Evolutionary conservation across 2,113 vertebrate genomes (phyloP).

Genomic region (Ceuthmochares aereus): DNA sequence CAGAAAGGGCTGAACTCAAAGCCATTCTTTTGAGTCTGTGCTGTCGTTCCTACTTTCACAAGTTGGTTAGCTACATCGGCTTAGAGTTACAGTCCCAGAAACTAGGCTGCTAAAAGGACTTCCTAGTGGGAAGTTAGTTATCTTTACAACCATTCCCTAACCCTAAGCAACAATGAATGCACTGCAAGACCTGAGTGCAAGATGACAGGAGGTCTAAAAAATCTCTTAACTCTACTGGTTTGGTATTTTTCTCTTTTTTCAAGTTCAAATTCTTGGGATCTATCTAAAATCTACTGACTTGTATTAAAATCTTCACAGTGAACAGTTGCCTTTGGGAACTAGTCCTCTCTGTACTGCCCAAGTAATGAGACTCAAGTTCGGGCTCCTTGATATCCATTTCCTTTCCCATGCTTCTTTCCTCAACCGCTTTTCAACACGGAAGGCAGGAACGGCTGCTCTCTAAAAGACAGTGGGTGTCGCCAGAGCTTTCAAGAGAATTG

Average conservation of each 20-base stretch:
- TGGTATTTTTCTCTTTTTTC: neutral
- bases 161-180: neutral
- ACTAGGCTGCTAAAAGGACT: neutral
- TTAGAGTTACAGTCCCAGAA: neutral
- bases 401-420: neutral
- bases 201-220: neutral
- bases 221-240: neutral
- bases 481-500: neutral
- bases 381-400: neutral
- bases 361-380: neutral
- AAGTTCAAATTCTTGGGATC: neutral
- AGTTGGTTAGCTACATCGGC: neutral
- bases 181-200: neutral
- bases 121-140: neutral
- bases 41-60: neutral
- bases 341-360: neutral
- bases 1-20: neutral
- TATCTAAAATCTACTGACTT: neutral
- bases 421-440: neutral
- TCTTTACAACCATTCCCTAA: neutral
- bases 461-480: neutral
- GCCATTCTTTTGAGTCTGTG: rapidly evolving
- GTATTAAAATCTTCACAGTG: neutral
- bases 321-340: neutral
- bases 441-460: neutral